Conservation (phyloP, 2,797 vertebrate species). For the Amblyopsis hoosieri region DNA sequence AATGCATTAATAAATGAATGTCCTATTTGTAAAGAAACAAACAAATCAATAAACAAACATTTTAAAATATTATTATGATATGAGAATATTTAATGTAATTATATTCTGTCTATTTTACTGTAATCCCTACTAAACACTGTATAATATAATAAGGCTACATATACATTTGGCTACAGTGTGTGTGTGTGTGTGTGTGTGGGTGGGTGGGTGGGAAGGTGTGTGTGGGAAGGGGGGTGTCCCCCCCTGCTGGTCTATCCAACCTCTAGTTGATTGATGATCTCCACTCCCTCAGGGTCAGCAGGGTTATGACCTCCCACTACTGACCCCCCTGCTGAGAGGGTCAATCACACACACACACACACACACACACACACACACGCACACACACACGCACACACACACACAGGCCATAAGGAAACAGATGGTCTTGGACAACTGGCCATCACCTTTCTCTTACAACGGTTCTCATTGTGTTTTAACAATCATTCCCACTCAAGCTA, state of each 20-base stretch:
- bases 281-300: slow-evolving; percentile 79
- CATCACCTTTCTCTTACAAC: slow-evolving; percentile 62
- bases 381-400: slow-evolving; percentile 31
- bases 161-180: not conserved
- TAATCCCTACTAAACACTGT: no score
- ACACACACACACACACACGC: slow-evolving; percentile 39
- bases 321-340: slow-evolving; percentile 75
- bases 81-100: no score
- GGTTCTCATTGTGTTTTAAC: slow-evolving; percentile 24
- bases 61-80: no score
- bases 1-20: not conserved
- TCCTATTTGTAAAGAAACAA: no score
- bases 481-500: slow-evolving; percentile 24
- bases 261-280: slow-evolving; percentile 84
- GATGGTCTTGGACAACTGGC: slow-evolving; percentile 75
- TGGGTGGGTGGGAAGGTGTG: slow-evolving; percentile 15
- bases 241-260: slow-evolving; percentile 76
- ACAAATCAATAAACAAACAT: no score
- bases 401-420: slow-evolving; percentile 60
- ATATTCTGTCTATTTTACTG: no score
- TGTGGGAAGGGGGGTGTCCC: slow-evolving; percentile 17
- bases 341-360: slow-evolving; percentile 31
- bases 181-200: slow-evolving; percentile 26
- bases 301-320: slow-evolving; percentile 78
- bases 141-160: no score